A percentile compares a stretch with the other conserved stretches of the same genome.
These are phyloP conservation scores for Uromys caudimaculatus DNA, from an alignment of 2,797 vertebrate species.

Conservation along the genomic window DNA sequence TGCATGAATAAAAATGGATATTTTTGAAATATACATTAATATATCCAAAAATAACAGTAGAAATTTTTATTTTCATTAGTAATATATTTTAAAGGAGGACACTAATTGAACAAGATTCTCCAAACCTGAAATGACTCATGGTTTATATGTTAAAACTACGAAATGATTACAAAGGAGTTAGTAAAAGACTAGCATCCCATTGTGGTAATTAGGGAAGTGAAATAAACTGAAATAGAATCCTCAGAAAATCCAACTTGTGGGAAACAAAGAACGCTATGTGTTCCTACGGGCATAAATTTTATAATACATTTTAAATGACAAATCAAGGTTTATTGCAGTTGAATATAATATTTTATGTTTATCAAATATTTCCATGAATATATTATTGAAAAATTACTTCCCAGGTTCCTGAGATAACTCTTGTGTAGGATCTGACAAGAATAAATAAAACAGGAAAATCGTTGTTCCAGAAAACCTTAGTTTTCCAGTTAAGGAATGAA, in stretches of 20 bases:
- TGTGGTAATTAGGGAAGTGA: not conserved
- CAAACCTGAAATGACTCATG: not conserved
- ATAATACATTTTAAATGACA: not conserved
- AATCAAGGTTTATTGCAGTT: not conserved
- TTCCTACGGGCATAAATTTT: not conserved
- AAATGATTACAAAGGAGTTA: not conserved
- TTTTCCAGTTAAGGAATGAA: not conserved
- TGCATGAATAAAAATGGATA: not conserved
- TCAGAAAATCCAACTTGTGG: not conserved
- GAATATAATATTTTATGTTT: not conserved
- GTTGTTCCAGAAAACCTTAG: not conserved
- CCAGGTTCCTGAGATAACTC: not conserved
- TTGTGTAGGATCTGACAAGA: not conserved
- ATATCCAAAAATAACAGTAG: not conserved
- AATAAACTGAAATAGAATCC: not conserved
- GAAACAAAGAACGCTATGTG: not conserved
- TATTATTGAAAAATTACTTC: slow-evolving; percentile 7
- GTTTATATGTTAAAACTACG: not conserved
- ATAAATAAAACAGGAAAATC: not conserved
- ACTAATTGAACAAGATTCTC: not conserved
- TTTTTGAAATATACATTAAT: not conserved
- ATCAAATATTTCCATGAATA: not conserved
- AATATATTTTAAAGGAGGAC: slow-evolving; percentile 3
- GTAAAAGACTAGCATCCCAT: not conserved
- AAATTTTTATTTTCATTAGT: slow-evolving; percentile 23